Base-by-base conservation (phyloP, 2,797 vertebrate genomes). In the Urosaurus nigricauda region DNA sequence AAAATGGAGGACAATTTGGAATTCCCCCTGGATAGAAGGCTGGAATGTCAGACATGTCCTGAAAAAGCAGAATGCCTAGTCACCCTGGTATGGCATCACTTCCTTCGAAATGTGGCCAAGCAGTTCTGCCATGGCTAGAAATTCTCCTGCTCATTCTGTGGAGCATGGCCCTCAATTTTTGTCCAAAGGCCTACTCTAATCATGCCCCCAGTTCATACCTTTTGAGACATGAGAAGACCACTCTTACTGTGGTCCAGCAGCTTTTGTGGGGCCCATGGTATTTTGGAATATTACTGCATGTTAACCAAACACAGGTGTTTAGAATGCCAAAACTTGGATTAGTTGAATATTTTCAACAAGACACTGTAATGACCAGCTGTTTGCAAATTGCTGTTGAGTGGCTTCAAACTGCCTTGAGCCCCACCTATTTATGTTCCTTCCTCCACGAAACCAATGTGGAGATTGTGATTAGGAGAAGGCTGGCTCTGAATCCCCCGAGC, bases 401-500 rank as follows among this genome's bases (percentile, higher is more conserved):
- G 90, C 92, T 88, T 80, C 93, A 73, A 91, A 91, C 95, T 95
- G 94, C 94, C 93, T 87, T 88, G 90, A 92, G 87, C 95, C 94
- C 94, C 95, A 91, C 95, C 96, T 94, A 94, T 93, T 89, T 84
- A 89, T 94, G 95, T 95, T 95, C 93, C 90, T 92, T 93, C 95
- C 83, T 94, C 95, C 94, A 93, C 12, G 94, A 92, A 95, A 91
- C 95, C 95, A 96, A 96, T 77, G 87, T 82, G 92, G 94, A 92
- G 93, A 92, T 73, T 80, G 95, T 88, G 84, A 94, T 96, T 96
- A 96, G 94, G 96, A 95, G 94, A 95, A 95, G 94, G 94, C 90
- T 94, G 96, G 83, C 32, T 94, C 85, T 79, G 93, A 96, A 94
- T 97, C 95, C 96, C 96, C 89, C 19, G 94, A 97, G 96, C 96